Evolutionary conservation across 2,797 vertebrate genomes (phyloP).

Genomic region (Xiphophorus birchmanni): DNA sequence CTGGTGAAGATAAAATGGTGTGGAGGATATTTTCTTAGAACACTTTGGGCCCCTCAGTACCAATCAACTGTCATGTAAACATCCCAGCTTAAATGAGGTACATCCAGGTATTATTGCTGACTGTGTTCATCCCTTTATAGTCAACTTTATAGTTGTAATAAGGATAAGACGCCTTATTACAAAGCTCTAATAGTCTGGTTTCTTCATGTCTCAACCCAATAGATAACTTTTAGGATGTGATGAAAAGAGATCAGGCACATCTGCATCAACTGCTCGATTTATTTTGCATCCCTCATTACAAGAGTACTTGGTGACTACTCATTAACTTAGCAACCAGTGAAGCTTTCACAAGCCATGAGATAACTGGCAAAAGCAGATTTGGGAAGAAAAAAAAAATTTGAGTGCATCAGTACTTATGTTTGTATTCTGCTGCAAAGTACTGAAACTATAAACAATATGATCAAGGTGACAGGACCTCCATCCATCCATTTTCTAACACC

Average conservation of each 20-base stretch:
- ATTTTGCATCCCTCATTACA: not conserved
- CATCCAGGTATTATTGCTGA: not conserved
- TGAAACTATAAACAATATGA: not conserved
- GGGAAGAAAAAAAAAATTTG: not conserved
- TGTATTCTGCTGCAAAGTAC: not conserved
- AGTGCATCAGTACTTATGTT: not conserved
- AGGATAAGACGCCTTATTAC: not conserved
- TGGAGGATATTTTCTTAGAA: not conserved
- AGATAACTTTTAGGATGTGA: not conserved
- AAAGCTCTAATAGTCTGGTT: not conserved
- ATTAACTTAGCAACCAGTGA: not conserved
- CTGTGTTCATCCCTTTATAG: not conserved
- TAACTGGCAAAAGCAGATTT: not conserved
- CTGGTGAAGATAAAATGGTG: not conserved
- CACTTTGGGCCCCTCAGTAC: not conserved
- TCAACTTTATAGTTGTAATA: not conserved
- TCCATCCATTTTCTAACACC: too few species aligned
- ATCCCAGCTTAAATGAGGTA: not conserved
- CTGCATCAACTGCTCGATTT: not conserved
- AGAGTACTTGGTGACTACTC: not conserved
- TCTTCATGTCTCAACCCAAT: not conserved
- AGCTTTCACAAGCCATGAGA: not conserved
- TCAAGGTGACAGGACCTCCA: not conserved
- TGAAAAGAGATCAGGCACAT: not conserved
- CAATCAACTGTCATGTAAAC: not conserved